Percentiles rank a stretch among this genome's conserved stretches.
Conservation (phyloP, 2,113 vertebrate genomes). For the Semnornis frantzii region DNA sequence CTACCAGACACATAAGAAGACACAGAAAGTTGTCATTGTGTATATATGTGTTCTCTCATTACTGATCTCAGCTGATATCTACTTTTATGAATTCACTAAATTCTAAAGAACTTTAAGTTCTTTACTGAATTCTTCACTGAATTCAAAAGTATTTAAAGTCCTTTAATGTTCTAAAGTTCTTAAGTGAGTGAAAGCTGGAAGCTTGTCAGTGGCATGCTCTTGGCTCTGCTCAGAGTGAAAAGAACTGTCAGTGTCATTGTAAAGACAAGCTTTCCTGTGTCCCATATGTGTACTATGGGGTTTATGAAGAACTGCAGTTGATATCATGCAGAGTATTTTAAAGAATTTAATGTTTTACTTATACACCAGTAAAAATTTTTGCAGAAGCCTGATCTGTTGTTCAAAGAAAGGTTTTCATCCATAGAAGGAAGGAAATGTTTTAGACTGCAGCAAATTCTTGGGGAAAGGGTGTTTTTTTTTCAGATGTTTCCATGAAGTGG, state of each 20-base stretch:
- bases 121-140: no score
- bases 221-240: slow-evolving; percentile 12
- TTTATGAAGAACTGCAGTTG: not conserved
- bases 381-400: not conserved
- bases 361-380: not conserved
- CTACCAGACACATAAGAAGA: not conserved
- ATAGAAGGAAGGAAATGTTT: not conserved
- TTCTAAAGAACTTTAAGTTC: not conserved
- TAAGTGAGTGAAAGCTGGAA: not conserved
- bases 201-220: not conserved
- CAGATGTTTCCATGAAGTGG: not conserved
- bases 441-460: not conserved
- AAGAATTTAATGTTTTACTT: not conserved
- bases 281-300: not conserved
- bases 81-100: slow-evolving; percentile 49
- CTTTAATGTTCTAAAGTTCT: no score
- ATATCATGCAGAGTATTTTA: not conserved
- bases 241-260: slow-evolving; percentile 29
- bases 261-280: slow-evolving; percentile 1
- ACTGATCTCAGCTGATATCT: slow-evolving; percentile 37
- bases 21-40: not conserved
- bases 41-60: not conserved
- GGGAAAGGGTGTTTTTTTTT: fast-evolving
- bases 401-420: not conserved
- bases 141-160: no score